Conservation (phyloP, 2,113 vertebrate species). For the Accipiter virgatus region DNA sequence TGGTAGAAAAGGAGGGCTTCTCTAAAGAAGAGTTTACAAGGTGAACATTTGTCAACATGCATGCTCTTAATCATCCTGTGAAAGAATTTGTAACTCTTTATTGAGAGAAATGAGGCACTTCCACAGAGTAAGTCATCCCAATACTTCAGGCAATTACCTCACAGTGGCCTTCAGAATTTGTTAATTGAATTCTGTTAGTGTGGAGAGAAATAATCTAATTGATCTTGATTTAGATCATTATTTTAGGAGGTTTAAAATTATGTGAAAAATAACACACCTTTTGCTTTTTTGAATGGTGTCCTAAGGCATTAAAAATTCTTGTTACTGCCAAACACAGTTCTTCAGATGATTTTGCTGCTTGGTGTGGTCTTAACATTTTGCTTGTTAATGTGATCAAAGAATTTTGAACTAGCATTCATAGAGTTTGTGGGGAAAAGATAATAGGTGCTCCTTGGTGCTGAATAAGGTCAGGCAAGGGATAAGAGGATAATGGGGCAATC, state of each 20-base stretch:
- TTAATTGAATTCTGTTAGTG: background rate
- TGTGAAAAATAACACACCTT: background rate
- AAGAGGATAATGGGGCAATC: background rate
- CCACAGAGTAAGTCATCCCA: background rate
- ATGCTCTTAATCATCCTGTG: background rate
- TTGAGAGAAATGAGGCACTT: background rate
- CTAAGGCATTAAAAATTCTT: background rate
- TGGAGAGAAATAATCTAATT: background rate
- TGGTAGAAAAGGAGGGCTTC: background rate
- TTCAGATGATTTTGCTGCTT: background rate
- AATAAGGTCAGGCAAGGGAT: background rate
- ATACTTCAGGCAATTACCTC: background rate
- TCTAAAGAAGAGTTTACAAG: background rate
- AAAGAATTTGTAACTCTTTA: background rate
- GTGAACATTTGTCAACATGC: background rate
- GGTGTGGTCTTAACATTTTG: background rate
- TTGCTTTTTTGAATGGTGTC: background rate
- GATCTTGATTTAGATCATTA: background rate
- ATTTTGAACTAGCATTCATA: background rate
- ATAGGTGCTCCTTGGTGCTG: background rate
- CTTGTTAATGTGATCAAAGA: background rate
- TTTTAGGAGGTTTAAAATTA: background rate
- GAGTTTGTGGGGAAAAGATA: background rate
- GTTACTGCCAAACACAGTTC: background rate
- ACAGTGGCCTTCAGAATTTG: background rate